These are phyloP conservation scores for Tyto alba DNA, from an alignment of 2,113 vertebrate genomes.

Conservation along the genomic window DNA sequence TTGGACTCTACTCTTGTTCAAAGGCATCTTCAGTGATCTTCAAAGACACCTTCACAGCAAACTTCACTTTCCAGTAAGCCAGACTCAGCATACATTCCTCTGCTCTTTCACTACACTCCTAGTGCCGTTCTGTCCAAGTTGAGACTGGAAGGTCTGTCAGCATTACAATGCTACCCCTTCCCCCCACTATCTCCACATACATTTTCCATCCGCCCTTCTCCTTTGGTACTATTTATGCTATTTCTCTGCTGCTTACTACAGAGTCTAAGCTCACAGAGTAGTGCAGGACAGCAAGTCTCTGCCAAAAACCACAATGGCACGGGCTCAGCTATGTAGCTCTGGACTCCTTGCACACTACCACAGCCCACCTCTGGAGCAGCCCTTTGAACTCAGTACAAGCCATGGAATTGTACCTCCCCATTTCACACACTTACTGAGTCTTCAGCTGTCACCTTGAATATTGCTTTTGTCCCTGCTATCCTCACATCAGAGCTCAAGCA, in stretches of 20 bases:
- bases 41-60: background rate
- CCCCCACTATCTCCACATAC: background rate
- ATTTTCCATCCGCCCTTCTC: background rate
- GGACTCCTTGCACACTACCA: background rate
- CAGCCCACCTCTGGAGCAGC: background rate
- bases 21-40: background rate
- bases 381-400: background rate
- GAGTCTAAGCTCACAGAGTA: background rate
- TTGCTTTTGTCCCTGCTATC: background rate
- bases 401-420: background rate
- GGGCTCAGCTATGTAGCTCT: background rate
- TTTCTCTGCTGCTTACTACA: background rate
- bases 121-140: background rate
- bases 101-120: background rate
- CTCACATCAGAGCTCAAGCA: background rate
- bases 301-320: accelerated
- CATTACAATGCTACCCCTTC: background rate
- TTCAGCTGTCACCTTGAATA: background rate
- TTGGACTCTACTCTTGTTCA: background rate
- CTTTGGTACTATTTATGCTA: background rate
- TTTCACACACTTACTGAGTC: background rate
- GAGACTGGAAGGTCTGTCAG: background rate
- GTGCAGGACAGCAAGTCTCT: background rate
- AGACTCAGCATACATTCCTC: background rate
- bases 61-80: background rate